Conservation (phyloP, 2,888 invertebrate species). For the Hydropsyche betteni region DNA sequence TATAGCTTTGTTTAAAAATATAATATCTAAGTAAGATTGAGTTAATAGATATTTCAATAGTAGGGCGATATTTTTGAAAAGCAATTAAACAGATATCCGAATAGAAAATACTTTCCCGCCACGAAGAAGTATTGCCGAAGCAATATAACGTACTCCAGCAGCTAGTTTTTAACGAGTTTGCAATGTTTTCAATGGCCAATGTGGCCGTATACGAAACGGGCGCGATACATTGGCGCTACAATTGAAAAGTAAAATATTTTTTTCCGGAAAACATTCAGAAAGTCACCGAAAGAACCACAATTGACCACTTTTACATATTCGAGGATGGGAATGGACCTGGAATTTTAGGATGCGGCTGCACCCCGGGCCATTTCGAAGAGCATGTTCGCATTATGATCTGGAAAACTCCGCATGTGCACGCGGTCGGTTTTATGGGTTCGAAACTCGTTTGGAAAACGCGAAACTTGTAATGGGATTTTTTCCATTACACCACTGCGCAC, state of each 20-base stretch:
- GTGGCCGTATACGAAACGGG: slow-evolving; percentile 36
- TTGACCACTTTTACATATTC: no score
- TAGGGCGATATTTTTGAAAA: slow-evolving; percentile 5
- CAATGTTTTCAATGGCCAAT: slow-evolving; percentile 52
- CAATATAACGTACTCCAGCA: slow-evolving; percentile 51
- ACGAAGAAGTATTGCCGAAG: slow-evolving; percentile 48
- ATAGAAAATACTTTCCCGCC: slow-evolving; percentile 42
- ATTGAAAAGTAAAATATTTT: no score
- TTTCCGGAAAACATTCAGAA: neutral
- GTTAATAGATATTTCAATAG: no score
- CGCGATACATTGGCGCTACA: no score
- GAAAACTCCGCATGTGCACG: slow-evolving; percentile 39
- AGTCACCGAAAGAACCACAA: no score
- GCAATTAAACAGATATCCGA: slow-evolving; percentile 48
- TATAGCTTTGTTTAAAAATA: no score
- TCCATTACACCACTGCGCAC: slow-evolving; percentile 44
- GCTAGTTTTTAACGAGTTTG: slow-evolving; percentile 52
- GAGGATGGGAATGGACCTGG: no score
- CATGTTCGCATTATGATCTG: neutral
- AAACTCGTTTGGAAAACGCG: slow-evolving; percentile 49
- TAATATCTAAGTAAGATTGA: no score
- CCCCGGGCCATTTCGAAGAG: neutral
- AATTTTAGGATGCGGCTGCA: no score
- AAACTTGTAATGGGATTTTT: slow-evolving; percentile 52
- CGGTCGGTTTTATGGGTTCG: slow-evolving; percentile 45